These are phyloP conservation scores for Sylvilagus floridanus DNA, from an alignment of 2,797 vertebrate genomes.

Conservation along the genomic window DNA sequence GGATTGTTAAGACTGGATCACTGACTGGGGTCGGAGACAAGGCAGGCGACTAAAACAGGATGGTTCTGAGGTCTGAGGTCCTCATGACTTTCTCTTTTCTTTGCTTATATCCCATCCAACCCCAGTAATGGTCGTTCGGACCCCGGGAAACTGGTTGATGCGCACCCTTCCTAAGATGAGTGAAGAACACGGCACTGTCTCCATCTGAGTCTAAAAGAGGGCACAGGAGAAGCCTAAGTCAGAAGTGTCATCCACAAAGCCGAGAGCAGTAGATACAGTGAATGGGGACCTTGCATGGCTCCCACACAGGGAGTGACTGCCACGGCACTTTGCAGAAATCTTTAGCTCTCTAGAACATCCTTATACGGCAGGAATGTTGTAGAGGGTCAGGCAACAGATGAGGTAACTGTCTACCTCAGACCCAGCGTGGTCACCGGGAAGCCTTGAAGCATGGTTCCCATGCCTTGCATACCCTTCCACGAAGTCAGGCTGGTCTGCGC, in stretches of 20 bases:
- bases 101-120: background rate
- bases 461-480: background rate
- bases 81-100: background rate
- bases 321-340: background rate
- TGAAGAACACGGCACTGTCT: background rate
- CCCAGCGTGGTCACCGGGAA: background rate
- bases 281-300: background rate
- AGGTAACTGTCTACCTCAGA: background rate
- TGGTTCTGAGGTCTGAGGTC: background rate
- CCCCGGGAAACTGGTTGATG: background rate
- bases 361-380: background rate
- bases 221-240: too few species aligned
- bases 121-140: background rate
- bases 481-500: fast-evolving
- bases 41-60: background rate
- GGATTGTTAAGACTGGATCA: background rate
- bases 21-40: background rate
- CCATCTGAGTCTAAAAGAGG: background rate
- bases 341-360: background rate
- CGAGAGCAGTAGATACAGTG: background rate
- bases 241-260: background rate
- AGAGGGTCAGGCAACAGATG: background rate
- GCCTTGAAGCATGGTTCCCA: background rate
- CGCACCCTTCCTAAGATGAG: background rate
- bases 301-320: background rate